phyloP scores from a whole-genome alignment of 1,140 invertebrate species.

The Stegodyphus dumicola region DNA sequence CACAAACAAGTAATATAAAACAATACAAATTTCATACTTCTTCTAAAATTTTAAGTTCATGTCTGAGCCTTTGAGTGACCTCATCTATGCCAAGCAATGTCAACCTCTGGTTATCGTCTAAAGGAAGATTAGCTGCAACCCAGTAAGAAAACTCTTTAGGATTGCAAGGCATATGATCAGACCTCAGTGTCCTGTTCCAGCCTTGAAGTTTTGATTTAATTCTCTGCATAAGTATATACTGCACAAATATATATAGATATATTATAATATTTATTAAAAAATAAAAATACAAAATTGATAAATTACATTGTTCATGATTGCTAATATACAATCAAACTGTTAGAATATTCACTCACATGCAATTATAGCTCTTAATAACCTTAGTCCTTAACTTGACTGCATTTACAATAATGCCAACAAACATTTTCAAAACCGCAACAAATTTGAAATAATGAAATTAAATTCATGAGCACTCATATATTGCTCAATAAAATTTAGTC shows the following conservation, averaged over 20 bases:
- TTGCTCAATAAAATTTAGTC: too few species aligned
- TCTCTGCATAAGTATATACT: conserved; percentile 65
- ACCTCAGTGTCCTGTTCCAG: conserved; percentile 66
- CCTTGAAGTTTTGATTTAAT: conserved; percentile 67
- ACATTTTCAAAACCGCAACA: too few species aligned
- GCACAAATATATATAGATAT: background rate
- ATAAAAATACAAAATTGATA: background rate
- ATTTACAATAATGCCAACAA: too few species aligned
- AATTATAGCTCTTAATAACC: too few species aligned
- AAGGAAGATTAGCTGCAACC: conserved; percentile 79
- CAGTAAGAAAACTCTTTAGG: conserved; percentile 80
- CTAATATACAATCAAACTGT: too few species aligned
- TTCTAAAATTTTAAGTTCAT: conserved; percentile 74
- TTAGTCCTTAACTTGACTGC: too few species aligned
- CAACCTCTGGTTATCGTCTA: conserved; percentile 74
- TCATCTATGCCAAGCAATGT: conserved; percentile 75
- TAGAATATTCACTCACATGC: too few species aligned
- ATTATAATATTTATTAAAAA: background rate
- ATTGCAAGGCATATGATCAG: conserved; percentile 73
- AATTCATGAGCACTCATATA: too few species aligned
- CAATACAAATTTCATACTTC: conserved; percentile 69
- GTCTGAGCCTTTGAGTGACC: conserved; percentile 77
- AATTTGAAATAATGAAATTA: too few species aligned
- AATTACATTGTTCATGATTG: background rate
- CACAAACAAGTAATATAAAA: too few species aligned